Conservation (phyloP, 2,888 invertebrate genomes). For the Camptogramma bilineatum region DNA sequence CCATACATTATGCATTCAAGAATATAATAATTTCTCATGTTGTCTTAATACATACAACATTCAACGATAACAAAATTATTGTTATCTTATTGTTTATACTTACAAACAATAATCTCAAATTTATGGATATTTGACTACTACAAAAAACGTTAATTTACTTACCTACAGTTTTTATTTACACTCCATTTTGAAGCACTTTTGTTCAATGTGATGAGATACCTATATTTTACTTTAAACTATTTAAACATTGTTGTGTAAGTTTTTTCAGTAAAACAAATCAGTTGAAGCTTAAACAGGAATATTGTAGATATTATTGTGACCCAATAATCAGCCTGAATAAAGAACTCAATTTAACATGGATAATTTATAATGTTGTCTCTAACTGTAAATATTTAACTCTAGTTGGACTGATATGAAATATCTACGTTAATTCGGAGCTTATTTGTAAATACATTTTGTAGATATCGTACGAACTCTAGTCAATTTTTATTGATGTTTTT, state of each 20-base stretch:
- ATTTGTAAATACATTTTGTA: conserved; percentile 81
- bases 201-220: no score
- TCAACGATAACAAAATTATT: no score
- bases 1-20: not conserved
- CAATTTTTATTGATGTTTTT: conserved; percentile 82
- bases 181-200: no score
- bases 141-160: no score
- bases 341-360: conserved; percentile 36
- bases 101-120: no score
- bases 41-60: not conserved
- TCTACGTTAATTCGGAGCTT: conserved; percentile 79
- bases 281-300: not conserved
- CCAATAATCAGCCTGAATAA: conserved; percentile 25
- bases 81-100: no score
- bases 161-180: no score
- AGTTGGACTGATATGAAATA: conserved; percentile 77
- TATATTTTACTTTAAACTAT: no score
- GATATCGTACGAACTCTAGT: conserved; percentile 77
- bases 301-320: not conserved
- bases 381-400: conserved; percentile 56
- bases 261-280: not conserved
- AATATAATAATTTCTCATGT: not conserved
- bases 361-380: conserved; percentile 36
- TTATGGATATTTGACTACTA: no score
- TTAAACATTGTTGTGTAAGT: not conserved